These are phyloP conservation scores for Drosophila lowei DNA, from an alignment of 1,140 invertebrate species.

Conservation along the genomic window DNA sequence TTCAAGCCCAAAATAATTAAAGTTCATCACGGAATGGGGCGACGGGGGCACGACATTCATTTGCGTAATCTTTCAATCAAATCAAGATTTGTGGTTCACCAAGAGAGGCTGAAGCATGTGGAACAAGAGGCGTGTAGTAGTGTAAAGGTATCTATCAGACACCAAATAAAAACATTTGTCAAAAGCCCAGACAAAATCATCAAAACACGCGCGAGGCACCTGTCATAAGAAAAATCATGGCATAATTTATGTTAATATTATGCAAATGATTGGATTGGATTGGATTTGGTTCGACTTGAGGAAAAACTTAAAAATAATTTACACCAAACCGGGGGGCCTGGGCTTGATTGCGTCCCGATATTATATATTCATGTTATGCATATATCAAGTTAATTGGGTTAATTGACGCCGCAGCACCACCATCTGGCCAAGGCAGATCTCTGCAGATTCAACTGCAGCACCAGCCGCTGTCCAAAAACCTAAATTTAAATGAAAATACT, in stretches of 20 bases:
- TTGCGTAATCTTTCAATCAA: slow-evolving; percentile 71
- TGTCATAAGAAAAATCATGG: slow-evolving; percentile 69
- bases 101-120: neutral
- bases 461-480: slow-evolving; percentile 9
- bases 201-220: slow-evolving; percentile 44
- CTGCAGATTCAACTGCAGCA: neutral
- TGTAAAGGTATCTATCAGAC: slow-evolving; percentile 45
- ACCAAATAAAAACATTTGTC: slow-evolving; percentile 54
- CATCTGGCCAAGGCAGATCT: slow-evolving; percentile 9
- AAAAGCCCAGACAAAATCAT: slow-evolving; percentile 21
- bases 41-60: slow-evolving; percentile 55
- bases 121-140: slow-evolving; percentile 23
- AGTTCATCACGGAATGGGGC: slow-evolving; percentile 24
- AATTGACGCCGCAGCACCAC: slow-evolving; percentile 44
- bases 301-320: slow-evolving; percentile 46
- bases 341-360: slow-evolving; percentile 18
- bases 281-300: slow-evolving; percentile 2
- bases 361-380: slow-evolving; percentile 72
- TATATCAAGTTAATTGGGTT: slow-evolving; percentile 79
- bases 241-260: slow-evolving; percentile 75
- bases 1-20: slow-evolving; percentile 40
- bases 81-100: slow-evolving; percentile 6
- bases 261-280: slow-evolving; percentile 48
- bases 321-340: neutral
- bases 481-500: slow-evolving; percentile 38